A percentile compares a stretch with the other conserved stretches of the same genome.
Conservation (phyloP, 1,140 invertebrate species). For the Heliconius nattereri region DNA sequence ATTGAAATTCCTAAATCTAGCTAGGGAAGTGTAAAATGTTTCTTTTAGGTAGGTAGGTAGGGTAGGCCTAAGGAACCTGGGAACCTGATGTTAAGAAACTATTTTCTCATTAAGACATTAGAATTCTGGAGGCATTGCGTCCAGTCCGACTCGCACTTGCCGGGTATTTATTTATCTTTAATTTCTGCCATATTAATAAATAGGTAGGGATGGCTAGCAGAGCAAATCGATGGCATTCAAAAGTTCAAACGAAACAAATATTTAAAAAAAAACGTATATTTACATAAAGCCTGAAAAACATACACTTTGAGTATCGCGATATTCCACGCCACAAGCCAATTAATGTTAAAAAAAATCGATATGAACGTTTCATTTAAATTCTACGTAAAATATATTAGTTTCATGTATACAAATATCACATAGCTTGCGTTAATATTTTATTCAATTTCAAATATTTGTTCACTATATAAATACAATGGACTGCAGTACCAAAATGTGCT, state of each 20-base stretch:
- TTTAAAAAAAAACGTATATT: not conserved
- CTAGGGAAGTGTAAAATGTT: too few relatives aligned
- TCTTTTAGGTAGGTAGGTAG: too few relatives aligned
- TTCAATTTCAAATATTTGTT: not conserved
- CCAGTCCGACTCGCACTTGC: too few relatives aligned
- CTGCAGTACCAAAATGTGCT: not conserved
- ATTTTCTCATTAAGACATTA: too few relatives aligned
- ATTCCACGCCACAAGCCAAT: conserved; percentile 9
- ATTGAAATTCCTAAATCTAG: not conserved
- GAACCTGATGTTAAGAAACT: too few relatives aligned
- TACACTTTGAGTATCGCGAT: not conserved
- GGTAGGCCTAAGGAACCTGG: too few relatives aligned
- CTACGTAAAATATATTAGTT: not conserved
- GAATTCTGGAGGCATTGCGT: too few relatives aligned
- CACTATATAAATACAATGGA: not conserved
- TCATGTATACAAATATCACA: not conserved
- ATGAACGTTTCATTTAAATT: not conserved
- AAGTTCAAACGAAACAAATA: not conserved
- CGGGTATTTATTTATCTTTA: too few relatives aligned
- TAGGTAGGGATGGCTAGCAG: not conserved
- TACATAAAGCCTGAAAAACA: not conserved
- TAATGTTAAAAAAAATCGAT: not conserved
- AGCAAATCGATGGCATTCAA: not conserved
- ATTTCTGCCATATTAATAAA: too few relatives aligned
- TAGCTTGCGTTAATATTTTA: not conserved